Percentiles rank a stretch among this genome's conserved stretches.
Conservation (phyloP, 2,113 vertebrate species). For the Gymnorhina tibicen region DNA sequence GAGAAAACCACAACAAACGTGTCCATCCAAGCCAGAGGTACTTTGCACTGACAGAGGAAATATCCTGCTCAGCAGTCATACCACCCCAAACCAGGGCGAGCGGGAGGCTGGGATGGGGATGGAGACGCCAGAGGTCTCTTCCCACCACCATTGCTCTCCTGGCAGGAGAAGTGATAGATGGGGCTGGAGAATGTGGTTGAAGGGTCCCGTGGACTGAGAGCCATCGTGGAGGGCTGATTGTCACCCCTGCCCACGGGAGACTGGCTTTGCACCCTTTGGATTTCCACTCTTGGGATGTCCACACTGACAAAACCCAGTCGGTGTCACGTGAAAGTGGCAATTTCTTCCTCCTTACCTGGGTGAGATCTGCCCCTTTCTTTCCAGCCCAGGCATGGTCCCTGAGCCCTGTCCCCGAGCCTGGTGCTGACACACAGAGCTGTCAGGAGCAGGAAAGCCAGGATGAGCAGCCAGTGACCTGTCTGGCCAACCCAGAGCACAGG, state of each 20-base stretch:
- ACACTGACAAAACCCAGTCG: neutral
- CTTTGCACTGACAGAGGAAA: neutral
- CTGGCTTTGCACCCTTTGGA: neutral
- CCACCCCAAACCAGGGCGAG: neutral
- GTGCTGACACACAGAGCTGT: neutral
- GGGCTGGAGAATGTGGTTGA: neutral
- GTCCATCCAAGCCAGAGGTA: neutral
- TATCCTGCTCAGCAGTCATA: neutral
- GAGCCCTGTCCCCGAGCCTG: no score
- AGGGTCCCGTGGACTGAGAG: neutral
- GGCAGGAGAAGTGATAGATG: neutral
- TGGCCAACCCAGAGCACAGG: neutral
- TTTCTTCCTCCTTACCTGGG: neutral
- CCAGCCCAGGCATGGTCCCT: neutral
- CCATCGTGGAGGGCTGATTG: accelerated
- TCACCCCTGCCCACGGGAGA: neutral
- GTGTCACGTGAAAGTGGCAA: neutral
- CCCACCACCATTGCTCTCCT: neutral
- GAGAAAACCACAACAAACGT: neutral
- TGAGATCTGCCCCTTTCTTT: neutral
- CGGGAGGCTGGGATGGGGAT: neutral
- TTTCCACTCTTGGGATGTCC: neutral
- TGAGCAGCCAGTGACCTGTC: neutral
- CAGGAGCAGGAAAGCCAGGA: neutral
- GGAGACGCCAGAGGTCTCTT: neutral